Base-by-base conservation (phyloP, 2,797 vertebrate genomes). In the Microctenopoma steveboyesi region DNA sequence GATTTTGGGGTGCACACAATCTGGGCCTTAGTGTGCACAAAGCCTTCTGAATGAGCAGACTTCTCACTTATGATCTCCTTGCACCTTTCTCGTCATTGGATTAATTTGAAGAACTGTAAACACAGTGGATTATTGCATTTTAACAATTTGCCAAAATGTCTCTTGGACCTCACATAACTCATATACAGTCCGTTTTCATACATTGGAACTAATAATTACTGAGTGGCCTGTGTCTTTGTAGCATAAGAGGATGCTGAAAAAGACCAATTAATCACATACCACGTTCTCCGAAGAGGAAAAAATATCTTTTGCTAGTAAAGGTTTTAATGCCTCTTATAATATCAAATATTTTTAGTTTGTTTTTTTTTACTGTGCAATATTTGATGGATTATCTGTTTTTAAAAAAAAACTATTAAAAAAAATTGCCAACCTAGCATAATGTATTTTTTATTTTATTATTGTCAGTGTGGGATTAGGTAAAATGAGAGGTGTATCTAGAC, bases 291-390 rank as follows among this genome's bases (percentile, higher is more conserved):
- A 64, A 76, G 35, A 47, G 18, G 35, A 48, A 66, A 47, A 56
- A 12, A 46, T 71, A 42, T 62, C 7, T 54, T 83, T 87, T 81
- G 53, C 51, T 48, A 66, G 69, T 69, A 53, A 70, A 48, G 30
- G 14, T 74, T 83, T 83, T 43, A 47, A 69, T 64, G 39, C 61
- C 55, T 78, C 51, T 33, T 72, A 12, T 75, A 46, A 46, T n/a
- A 46, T 46, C 2, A 3, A n/a, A n/a, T 74, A 56, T 82, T 83
- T 80, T 79, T 5, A 73, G 14, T 69, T 80, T 49, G 77, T 61
- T 87, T 53, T 85, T 53, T 85, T 89, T 86, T 86, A 90, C 65
- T 72, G 87, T 91, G 88, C 85, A 91, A 91, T 91, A 90, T 85
- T 79, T 89, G 73, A 80, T 79, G 68, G 56, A 68, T 62, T 50